These are phyloP conservation scores for Lophotriccus pileatus DNA, from an alignment of 2,797 vertebrate species.

Conservation along the genomic window DNA sequence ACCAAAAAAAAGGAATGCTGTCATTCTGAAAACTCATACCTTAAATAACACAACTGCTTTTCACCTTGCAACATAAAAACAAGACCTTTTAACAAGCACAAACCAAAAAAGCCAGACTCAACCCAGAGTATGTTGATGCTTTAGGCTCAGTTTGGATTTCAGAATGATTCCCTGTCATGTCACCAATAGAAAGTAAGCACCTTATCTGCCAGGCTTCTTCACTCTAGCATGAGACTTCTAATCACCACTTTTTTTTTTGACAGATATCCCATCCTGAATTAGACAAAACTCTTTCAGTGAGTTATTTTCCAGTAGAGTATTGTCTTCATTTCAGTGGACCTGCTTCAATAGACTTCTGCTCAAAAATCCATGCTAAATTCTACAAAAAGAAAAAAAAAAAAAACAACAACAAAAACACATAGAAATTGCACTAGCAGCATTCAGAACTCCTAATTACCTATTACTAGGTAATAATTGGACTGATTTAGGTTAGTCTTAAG, in stretches of 20 bases:
- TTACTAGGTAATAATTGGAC: background rate
- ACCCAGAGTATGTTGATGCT: background rate
- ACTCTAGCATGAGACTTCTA: background rate
- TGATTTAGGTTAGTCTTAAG: background rate
- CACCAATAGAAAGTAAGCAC: background rate
- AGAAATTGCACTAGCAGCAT: rapidly evolving
- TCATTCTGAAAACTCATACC: background rate
- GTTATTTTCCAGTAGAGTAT: background rate
- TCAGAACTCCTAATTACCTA: background rate
- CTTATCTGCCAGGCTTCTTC: background rate
- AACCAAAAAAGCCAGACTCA: background rate
- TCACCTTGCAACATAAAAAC: background rate
- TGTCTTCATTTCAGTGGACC: background rate
- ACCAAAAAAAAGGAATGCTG: background rate
- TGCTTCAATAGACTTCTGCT: background rate
- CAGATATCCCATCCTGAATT: background rate
- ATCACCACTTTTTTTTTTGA: background rate
- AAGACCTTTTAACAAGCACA: background rate
- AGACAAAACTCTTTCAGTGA: background rate
- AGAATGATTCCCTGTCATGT: background rate
- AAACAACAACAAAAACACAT: too few relatives aligned
- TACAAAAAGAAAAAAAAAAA: background rate
- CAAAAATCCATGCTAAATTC: background rate
- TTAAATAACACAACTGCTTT: background rate
- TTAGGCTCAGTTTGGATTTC: background rate